These are phyloP conservation scores for Dunckerocampus dactyliophorus DNA, from an alignment of 2,113 vertebrate species.

Conservation along the genomic window DNA sequence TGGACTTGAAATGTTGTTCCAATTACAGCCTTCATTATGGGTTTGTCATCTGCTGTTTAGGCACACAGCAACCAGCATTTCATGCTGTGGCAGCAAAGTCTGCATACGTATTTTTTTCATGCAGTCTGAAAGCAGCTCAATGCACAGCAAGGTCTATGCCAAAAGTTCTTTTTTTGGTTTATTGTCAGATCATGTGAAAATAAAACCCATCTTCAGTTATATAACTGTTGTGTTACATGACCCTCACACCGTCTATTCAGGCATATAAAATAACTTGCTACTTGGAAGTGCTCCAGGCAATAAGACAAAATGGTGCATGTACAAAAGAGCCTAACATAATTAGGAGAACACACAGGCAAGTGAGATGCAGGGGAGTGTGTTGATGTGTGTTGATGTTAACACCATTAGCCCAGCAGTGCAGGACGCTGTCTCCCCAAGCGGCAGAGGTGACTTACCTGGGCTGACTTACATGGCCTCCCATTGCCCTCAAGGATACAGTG, in stretches of 20 bases:
- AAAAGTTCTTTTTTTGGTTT: not conserved
- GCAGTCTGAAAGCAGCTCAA: constrained; percentile 49
- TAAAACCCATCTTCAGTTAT: not conserved
- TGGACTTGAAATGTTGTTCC: constrained; percentile 70
- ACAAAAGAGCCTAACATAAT: constrained; percentile 61
- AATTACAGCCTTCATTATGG: constrained; percentile 72
- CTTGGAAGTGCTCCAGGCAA: constrained; percentile 62
- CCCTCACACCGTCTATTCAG: constrained; percentile 52
- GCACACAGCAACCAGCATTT: constrained; percentile 56
- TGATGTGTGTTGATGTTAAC: constrained; percentile 56
- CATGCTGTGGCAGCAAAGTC: constrained; percentile 59
- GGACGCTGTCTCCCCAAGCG: constrained; percentile 49
- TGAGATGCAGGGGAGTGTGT: constrained; percentile 39
- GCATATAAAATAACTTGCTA: constrained; percentile 67
- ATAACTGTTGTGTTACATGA: constrained; percentile 17
- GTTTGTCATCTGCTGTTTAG: constrained; percentile 64
- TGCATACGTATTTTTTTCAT: constrained; percentile 51
- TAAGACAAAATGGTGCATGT: constrained; percentile 48
- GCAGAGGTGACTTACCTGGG: constrained; percentile 65
- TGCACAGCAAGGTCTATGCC: not conserved
- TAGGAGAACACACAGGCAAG: constrained; percentile 40
- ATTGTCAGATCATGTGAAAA: not conserved
- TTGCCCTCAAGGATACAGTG: constrained; percentile 66
- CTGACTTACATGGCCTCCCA: constrained; percentile 63
- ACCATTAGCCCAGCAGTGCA: constrained; percentile 44